phyloP scores from a whole-genome alignment of 2,113 vertebrate species.

The Rhipidura dahli region DNA sequence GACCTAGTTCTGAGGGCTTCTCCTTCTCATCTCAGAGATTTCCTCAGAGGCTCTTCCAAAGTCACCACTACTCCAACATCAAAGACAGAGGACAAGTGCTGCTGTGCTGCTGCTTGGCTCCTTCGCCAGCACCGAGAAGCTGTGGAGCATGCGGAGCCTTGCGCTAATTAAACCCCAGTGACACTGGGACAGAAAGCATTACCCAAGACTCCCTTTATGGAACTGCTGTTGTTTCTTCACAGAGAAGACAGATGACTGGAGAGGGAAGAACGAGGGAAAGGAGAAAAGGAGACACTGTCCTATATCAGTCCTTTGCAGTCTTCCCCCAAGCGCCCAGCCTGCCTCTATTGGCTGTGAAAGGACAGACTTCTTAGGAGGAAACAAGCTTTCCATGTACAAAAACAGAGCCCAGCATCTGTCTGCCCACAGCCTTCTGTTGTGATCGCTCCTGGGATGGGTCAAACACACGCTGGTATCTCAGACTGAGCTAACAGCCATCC shows the following conservation, averaged over 20 bases:
- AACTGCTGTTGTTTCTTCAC: neutral
- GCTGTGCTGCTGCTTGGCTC: neutral
- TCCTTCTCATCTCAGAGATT: neutral
- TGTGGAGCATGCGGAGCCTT: neutral
- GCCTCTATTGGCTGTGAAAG: neutral
- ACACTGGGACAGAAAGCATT: neutral
- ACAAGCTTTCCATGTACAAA: neutral
- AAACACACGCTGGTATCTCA: neutral
- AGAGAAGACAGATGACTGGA: neutral
- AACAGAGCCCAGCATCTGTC: neutral
- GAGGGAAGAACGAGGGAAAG: neutral
- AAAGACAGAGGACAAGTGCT: neutral
- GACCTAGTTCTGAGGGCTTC: neutral
- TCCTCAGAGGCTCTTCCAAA: conserved; percentile 8
- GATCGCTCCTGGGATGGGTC: neutral
- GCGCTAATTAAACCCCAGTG: neutral
- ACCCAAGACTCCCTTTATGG: neutral
- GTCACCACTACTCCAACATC: neutral
- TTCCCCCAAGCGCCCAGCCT: neutral
- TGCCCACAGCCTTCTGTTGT: neutral
- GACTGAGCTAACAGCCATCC: no score
- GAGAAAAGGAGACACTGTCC: neutral
- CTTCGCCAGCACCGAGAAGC: neutral
- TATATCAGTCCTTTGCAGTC: neutral
- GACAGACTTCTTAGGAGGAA: neutral